phyloP scores from a whole-genome alignment of 2,797 vertebrate species.

The Molossus molossus region DNA sequence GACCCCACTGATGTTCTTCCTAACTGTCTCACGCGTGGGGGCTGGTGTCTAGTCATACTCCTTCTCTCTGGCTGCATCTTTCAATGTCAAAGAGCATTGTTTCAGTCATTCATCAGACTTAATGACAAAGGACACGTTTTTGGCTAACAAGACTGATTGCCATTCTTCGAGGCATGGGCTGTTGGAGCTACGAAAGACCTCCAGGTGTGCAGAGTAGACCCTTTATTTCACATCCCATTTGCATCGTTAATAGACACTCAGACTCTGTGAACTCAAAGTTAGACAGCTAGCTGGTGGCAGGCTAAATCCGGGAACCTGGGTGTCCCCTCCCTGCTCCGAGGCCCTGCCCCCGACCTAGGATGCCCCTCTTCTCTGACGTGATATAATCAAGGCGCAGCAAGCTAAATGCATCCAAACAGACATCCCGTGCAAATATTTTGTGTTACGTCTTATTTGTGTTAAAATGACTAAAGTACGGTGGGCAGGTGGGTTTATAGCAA shows the following conservation, averaged over 20 bases:
- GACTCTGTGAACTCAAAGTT: slow-evolving; percentile 15
- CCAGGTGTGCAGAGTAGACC: not conserved
- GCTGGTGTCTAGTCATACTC: not conserved
- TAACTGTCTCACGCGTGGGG: not conserved
- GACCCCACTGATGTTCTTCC: not conserved
- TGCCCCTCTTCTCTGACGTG: not conserved
- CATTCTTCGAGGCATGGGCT: slow-evolving; percentile 23
- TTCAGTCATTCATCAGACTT: slow-evolving; percentile 60
- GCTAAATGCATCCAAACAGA: not conserved
- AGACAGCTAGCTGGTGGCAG: not conserved
- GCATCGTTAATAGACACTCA: slow-evolving; percentile 39
- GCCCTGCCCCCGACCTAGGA: not conserved
- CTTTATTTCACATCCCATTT: slow-evolving; percentile 28
- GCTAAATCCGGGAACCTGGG: not conserved
- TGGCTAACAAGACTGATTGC: slow-evolving; percentile 8
- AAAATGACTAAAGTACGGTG: not conserved
- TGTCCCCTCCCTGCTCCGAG: not conserved
- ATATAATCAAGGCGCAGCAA: not conserved
- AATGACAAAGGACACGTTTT: slow-evolving; percentile 63
- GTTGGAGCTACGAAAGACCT: slow-evolving; percentile 2
- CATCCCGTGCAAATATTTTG: not conserved
- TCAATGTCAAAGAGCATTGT: slow-evolving; percentile 58
- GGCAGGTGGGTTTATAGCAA: not conserved
- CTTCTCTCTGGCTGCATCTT: slow-evolving; percentile 40
- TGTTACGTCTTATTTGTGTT: not conserved